Conservation (phyloP, 2,888 invertebrate species). For the Rotaria macrura region DNA sequence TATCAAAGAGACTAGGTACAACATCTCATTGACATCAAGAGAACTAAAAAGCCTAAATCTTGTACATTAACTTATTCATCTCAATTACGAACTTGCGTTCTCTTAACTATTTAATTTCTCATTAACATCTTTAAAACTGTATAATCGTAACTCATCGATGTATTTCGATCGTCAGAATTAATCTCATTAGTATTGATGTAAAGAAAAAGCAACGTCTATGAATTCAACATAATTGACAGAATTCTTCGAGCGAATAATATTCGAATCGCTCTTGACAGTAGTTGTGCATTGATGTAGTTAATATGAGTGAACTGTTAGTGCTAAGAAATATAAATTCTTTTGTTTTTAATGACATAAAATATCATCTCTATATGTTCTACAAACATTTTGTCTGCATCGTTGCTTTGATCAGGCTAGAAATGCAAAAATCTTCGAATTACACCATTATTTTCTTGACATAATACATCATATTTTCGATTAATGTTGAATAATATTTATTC, state of each 20-base stretch:
- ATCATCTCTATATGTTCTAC: too few species aligned
- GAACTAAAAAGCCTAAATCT: neutral
- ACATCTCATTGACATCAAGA: too few species aligned
- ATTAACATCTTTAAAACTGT: neutral
- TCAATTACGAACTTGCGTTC: neutral
- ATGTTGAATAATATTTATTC: too few species aligned
- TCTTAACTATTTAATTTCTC: neutral
- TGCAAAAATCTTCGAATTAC: too few species aligned
- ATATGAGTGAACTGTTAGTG: neutral
- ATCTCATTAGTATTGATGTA: neutral
- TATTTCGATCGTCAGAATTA: neutral
- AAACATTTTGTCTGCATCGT: too few species aligned
- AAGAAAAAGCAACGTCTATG: neutral
- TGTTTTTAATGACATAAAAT: too few species aligned
- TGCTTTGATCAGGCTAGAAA: too few species aligned
- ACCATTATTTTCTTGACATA: too few species aligned
- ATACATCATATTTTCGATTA: too few species aligned
- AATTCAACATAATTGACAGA: neutral
- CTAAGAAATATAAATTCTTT: too few species aligned
- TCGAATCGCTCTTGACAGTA: neutral
- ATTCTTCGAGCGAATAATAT: neutral
- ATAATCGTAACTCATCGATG: neutral
- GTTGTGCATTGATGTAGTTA: neutral
- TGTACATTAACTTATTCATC: neutral
- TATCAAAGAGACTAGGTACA: too few species aligned